Conservation (phyloP, 2,797 vertebrate genomes). For the Steatocranus sp. region DNA sequence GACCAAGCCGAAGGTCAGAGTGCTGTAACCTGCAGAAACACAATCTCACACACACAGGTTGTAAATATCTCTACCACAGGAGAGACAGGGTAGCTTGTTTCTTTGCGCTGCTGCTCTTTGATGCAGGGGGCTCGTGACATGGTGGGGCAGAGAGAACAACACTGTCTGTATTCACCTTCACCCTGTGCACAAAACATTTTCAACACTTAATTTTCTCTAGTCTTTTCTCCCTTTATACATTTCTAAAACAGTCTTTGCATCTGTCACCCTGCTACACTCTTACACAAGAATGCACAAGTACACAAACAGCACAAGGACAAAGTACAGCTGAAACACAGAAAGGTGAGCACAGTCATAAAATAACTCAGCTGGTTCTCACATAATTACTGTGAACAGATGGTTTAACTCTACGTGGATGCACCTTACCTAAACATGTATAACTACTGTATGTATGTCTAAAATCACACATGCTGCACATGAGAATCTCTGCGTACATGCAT, state of each 20-base stretch:
- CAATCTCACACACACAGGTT: slow-evolving; percentile 17
- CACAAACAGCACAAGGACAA: not conserved
- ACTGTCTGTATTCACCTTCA: slow-evolving; percentile 15
- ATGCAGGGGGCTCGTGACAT: not conserved
- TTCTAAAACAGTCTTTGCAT: not conserved
- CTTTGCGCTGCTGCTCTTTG: not conserved
- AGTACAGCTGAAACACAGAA: not conserved
- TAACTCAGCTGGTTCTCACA: not conserved
- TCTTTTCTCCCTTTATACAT: not conserved
- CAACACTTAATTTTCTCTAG: not conserved
- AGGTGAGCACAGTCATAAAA: not conserved
- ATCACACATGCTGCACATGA: not conserved
- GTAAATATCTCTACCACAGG: slow-evolving; percentile 33
- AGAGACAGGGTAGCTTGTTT: not conserved
- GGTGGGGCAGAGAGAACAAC: not conserved
- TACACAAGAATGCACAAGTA: not conserved
- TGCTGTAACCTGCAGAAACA: slow-evolving; percentile 31
- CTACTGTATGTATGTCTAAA: not conserved
- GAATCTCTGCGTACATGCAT: not conserved
- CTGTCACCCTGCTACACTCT: not conserved
- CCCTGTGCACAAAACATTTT: slow-evolving; percentile 3
- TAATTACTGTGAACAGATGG: not conserved
- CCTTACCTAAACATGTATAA: not conserved
- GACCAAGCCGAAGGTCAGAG: slow-evolving; percentile 22
- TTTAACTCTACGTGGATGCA: not conserved